These are phyloP conservation scores for Brachylomia viminalis DNA, from an alignment of 2,888 invertebrate species.

Conservation along the genomic window DNA sequence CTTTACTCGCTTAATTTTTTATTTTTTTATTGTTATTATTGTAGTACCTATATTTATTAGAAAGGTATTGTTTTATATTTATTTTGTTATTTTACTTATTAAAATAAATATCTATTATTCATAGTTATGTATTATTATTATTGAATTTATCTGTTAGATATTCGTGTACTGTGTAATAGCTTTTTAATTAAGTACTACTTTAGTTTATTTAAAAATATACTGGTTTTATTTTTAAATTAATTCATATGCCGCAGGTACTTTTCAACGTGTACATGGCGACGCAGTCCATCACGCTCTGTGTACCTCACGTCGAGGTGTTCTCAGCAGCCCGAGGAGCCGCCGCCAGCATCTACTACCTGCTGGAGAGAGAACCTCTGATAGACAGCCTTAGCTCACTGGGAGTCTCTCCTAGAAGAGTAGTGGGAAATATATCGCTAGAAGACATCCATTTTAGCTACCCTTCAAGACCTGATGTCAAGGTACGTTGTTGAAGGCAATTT, in stretches of 20 bases:
- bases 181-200: too few relatives aligned
- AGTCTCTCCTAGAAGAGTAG: slow-evolving; percentile 88
- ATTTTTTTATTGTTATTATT: too few relatives aligned
- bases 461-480: slow-evolving; percentile 93
- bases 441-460: slow-evolving; percentile 95
- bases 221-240: too few relatives aligned
- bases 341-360: slow-evolving; percentile 92
- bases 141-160: too few relatives aligned
- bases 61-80: too few relatives aligned
- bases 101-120: too few relatives aligned
- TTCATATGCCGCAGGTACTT: slow-evolving; percentile 87
- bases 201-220: too few relatives aligned
- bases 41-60: too few relatives aligned
- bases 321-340: slow-evolving; percentile 94
- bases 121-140: too few relatives aligned
- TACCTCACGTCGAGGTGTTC: slow-evolving; percentile 94
- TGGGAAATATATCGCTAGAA: slow-evolving; percentile 93
- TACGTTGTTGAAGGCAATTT: slow-evolving; percentile 14
- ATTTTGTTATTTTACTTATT: too few relatives aligned
- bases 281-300: slow-evolving; percentile 93
- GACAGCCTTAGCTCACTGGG: slow-evolving; percentile 92
- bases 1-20: too few relatives aligned
- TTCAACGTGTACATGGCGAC: slow-evolving; percentile 95
- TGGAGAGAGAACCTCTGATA: slow-evolving; percentile 93
- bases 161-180: too few relatives aligned